These are phyloP conservation scores for Meloidogyne hapla DNA, from an alignment of 1,140 invertebrate genomes.

Conservation along the genomic window DNA sequence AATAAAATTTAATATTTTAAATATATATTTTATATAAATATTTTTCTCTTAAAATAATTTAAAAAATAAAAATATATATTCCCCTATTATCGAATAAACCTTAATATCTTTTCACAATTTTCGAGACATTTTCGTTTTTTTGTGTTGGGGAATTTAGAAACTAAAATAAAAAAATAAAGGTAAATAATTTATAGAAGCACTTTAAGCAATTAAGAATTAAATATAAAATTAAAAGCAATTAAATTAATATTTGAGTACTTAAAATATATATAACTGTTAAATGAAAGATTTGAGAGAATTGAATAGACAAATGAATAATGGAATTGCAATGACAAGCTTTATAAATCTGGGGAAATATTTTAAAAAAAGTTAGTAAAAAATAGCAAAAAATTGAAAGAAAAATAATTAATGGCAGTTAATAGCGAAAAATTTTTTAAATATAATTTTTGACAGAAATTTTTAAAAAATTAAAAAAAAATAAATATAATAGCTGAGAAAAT, in stretches of 20 bases:
- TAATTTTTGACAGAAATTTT: background rate
- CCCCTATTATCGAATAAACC: too few species aligned
- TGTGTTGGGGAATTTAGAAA: too few species aligned
- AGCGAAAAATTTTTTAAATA: background rate
- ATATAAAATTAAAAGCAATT: background rate
- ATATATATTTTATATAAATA: too few species aligned
- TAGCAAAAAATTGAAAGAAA: background rate
- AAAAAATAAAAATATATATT: too few species aligned
- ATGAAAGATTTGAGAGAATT: background rate
- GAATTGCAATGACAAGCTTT: slow-evolving; percentile 3
- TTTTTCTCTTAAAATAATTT: too few species aligned
- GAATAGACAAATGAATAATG: background rate
- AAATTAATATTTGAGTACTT: background rate
- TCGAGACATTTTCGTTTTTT: too few species aligned
- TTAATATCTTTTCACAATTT: too few species aligned
- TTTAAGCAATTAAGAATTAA: background rate
- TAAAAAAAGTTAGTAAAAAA: background rate
- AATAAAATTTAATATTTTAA: too few species aligned
- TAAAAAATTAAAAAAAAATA: background rate
- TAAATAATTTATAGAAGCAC: background rate
- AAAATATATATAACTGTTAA: background rate
- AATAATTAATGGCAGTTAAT: background rate
- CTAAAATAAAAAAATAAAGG: too few species aligned
- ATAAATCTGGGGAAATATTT: background rate
- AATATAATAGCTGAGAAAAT: background rate